Base-by-base conservation (phyloP, 2,113 vertebrate species). In the Sakesphorus luctuosus region DNA sequence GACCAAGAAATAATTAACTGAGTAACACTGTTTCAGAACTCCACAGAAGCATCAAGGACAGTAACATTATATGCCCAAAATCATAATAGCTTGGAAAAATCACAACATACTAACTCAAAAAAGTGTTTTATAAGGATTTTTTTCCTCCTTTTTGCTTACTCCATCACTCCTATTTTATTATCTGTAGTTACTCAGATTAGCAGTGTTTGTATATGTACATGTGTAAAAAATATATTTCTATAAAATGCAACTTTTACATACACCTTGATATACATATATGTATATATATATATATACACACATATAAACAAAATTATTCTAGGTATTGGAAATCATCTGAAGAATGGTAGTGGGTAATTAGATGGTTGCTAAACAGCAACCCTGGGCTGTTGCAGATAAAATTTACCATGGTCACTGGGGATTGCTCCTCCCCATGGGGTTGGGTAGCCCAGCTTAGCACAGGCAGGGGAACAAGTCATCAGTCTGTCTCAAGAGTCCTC, bases 211-310 rank as follows among this genome's bases (percentile, higher is more conserved):
- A 18, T 33, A 33, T 38, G 36, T 20, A 47, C 8, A 3, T n/a
- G 3, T 35, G 11, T 9, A 47, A 38, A 90, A 83, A 68, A 29
- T 6, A 4, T 13, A 59, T 65, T 88, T 47, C 31, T 58, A 7
- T 55, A 26, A 69, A 87, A 44, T 7, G 4, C 43, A 65, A 56
- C 4, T 67, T 79, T 31, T 31, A 62, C 35, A 29, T 33, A 29
- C 8, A 73, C 12, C 10, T 19, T 58, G 31, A 33, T 38, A 61
- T 6, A 16, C 15, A 5, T 6, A 1, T 25, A 3, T 44, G 17
- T 66, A 1, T 38, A 3, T 55, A 11, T 24, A 3, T 28, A 2
- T 46, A 2, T 21, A 4, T 18, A 3, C 10, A 28, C 29, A 44
- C 10, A 6, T 58, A 6, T 19, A 36, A 44, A 46, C 28, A 24